Conservation (phyloP, 2,113 vertebrate genomes). For the Patagioenas fasciata region DNA sequence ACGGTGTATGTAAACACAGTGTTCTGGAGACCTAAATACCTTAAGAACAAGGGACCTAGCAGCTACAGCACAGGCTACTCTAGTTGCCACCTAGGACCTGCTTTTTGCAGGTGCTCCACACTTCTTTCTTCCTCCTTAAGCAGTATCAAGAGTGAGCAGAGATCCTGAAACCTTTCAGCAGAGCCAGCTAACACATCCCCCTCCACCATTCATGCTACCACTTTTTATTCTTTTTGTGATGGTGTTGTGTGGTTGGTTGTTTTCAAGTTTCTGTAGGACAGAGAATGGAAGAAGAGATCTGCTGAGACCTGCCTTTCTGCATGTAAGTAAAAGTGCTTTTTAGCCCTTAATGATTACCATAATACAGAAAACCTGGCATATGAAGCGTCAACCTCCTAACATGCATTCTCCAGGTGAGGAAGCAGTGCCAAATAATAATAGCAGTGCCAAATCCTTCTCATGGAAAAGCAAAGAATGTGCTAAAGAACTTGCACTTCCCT, state of each 20-base stretch:
- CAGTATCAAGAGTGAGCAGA: background rate
- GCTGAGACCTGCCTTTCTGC: background rate
- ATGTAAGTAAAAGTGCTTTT: background rate
- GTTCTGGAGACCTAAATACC: background rate
- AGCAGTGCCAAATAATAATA: background rate
- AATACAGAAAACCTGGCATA: background rate
- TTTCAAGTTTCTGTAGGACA: background rate
- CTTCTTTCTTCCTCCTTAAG: background rate
- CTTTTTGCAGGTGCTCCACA: background rate
- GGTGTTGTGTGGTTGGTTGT: too few relatives aligned
- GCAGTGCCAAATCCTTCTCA: background rate
- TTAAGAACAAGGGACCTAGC: background rate
- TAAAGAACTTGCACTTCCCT: background rate
- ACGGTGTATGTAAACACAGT: background rate
- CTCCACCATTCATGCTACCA: background rate
- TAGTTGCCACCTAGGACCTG: fast-evolving
- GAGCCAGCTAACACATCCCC: background rate
- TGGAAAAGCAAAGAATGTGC: background rate
- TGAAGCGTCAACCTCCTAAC: background rate
- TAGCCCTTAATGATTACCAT: background rate
- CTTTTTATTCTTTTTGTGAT: background rate
- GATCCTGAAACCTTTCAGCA: background rate
- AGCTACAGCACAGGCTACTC: background rate
- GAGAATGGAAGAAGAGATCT: background rate
- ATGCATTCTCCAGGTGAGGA: background rate